Conservation (phyloP, 2,888 invertebrate genomes). For the Micropterix aruncella region DNA sequence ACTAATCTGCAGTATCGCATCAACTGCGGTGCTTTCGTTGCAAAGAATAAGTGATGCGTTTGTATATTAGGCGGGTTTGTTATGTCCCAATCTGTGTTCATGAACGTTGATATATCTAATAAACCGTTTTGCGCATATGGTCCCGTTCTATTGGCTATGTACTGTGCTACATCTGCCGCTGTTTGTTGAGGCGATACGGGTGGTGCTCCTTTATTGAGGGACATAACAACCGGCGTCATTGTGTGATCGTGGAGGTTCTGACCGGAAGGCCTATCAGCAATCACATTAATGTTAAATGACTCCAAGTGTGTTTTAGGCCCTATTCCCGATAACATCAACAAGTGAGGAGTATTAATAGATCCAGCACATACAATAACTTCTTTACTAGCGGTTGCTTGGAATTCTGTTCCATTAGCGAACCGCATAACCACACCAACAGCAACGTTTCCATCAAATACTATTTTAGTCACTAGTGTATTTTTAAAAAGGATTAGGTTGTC, state of each 20-base stretch:
- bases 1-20: not conserved
- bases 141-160: not conserved
- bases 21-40: not conserved
- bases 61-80: not conserved
- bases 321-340: constrained; percentile 41
- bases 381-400: constrained; percentile 21
- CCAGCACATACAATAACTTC: constrained; percentile 40
- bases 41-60: constrained; percentile 2
- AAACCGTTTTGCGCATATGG: not conserved
- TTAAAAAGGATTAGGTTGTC: constrained; percentile 16
- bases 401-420: constrained; percentile 13
- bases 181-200: not conserved
- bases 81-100: not conserved
- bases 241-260: constrained; percentile 23
- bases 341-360: constrained; percentile 42
- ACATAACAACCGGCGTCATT: not conserved
- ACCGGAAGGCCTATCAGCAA: constrained; percentile 21
- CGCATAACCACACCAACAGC: constrained; percentile 17
- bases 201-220: not conserved
- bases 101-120: not conserved
- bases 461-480: constrained; percentile 14
- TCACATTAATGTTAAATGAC: constrained; percentile 17
- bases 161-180: not conserved
- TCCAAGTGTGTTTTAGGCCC: constrained; percentile 21
- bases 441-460: constrained; percentile 15